Evolutionary conservation across 64 coral and sea anemone genomes (phyloP).

Genomic region (Hydrozoanthus tunicans): DNA sequence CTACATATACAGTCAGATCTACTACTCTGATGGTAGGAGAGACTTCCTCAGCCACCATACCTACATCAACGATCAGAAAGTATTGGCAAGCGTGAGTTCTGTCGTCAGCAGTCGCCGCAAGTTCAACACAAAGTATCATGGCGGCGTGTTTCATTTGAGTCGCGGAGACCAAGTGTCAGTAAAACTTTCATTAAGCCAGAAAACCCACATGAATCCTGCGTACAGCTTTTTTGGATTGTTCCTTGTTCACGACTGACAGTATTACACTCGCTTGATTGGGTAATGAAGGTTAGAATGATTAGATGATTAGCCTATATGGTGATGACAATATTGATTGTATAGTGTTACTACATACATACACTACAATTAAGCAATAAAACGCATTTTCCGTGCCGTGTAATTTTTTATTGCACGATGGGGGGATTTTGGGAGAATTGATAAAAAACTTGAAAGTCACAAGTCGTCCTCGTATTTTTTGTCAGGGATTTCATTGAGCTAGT

Average conservation of each 20-base stretch:
- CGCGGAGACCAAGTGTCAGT: slow-evolving; percentile 43
- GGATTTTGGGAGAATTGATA: no score
- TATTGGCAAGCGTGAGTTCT: slow-evolving; percentile 27
- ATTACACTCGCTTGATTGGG: neutral
- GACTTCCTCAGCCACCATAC: slow-evolving; percentile 13
- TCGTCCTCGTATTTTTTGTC: no score
- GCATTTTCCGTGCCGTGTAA: no score
- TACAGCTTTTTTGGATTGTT: slow-evolving; percentile 55
- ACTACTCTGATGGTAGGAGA: slow-evolving; percentile 41
- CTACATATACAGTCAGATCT: slow-evolving; percentile 53
- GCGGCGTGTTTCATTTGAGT: slow-evolving; percentile 14
- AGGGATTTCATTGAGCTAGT: no score
- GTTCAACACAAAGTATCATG: slow-evolving; percentile 53
- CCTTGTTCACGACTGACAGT: slow-evolving; percentile 29
- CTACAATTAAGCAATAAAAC: no score
- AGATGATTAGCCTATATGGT: neutral
- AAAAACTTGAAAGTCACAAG: no score
- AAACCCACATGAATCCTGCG: slow-evolving; percentile 7
- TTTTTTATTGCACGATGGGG: no score
- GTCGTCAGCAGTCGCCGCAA: slow-evolving; percentile 34
- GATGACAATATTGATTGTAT: neutral
- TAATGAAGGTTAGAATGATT: neutral
- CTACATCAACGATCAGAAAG: slow-evolving; percentile 23
- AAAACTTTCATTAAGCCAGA: slow-evolving; percentile 14
- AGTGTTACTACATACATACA: no score